Conservation (phyloP, 2,797 vertebrate genomes). For the Lithobates sylvaticus region DNA sequence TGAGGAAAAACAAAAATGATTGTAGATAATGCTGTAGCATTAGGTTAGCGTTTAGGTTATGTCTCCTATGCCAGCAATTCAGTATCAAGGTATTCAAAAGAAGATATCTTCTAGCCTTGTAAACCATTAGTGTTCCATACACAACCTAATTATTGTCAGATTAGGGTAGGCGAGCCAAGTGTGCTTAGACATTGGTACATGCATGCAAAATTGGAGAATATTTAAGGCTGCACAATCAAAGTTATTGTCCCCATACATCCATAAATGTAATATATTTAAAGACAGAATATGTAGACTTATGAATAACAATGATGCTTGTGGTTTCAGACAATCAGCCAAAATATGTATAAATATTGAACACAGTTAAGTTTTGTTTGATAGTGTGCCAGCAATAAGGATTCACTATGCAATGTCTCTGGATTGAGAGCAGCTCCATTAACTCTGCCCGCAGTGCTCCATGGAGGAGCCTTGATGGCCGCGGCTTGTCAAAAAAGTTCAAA, state of each 20-base stretch:
- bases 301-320: constrained; percentile 12
- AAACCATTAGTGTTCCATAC: background rate
- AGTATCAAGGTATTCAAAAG: background rate
- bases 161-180: background rate
- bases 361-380: constrained; percentile 11
- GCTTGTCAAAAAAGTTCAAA: constrained; percentile 31
- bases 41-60: background rate
- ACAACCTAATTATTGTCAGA: too few relatives aligned
- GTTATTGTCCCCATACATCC: background rate
- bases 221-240: background rate
- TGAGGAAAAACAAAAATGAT: background rate
- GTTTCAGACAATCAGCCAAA: constrained; percentile 33
- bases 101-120: background rate
- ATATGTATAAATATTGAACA: constrained; percentile 42
- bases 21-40: background rate
- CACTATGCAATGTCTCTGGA: background rate
- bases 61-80: background rate
- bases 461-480: constrained; percentile 7
- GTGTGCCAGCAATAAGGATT: constrained; percentile 12
- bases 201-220: background rate
- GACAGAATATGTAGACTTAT: background rate
- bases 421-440: background rate
- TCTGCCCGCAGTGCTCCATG: background rate
- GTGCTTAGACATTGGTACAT: background rate
- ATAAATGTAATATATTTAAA: background rate